These are phyloP conservation scores for Cenopis cana DNA, from an alignment of 2,888 invertebrate genomes.

Conservation along the genomic window DNA sequence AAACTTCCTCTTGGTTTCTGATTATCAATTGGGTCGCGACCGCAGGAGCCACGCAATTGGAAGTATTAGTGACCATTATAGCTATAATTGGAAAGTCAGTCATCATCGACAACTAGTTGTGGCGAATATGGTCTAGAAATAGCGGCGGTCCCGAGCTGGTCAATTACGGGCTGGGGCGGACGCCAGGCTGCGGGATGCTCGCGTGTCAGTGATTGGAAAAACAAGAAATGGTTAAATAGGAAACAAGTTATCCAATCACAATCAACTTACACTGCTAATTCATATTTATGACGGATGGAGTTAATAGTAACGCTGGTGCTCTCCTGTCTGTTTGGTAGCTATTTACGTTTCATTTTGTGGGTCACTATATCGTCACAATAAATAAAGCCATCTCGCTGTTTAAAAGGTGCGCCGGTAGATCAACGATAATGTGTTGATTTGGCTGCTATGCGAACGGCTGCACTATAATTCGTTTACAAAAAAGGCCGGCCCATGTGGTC, in stretches of 20 bases:
- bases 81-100: conserved; percentile 29
- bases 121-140: conserved; percentile 30
- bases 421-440: conserved; percentile 45
- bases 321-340: background rate
- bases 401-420: conserved; percentile 56
- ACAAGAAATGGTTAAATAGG: conserved; percentile 33
- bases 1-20: conserved; percentile 47
- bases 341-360: conserved; percentile 8
- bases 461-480: conserved; percentile 68
- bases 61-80: conserved; percentile 22
- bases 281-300: conserved; percentile 31
- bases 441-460: conserved; percentile 58
- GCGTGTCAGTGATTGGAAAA: conserved; percentile 29
- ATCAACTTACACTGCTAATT: conserved; percentile 20
- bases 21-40: conserved; percentile 4
- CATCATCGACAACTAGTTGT: conserved; percentile 31
- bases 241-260: conserved; percentile 32
- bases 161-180: conserved; percentile 13
- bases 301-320: conserved; percentile 1
- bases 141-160: conserved; percentile 16
- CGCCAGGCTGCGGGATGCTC: conserved; percentile 14
- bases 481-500: conserved; percentile 59
- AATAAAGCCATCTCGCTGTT: conserved; percentile 55
- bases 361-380: conserved; percentile 15
- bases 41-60: conserved; percentile 26